phyloP scores from a whole-genome alignment of 2,888 invertebrate genomes.

The Proisotoma minuta region DNA sequence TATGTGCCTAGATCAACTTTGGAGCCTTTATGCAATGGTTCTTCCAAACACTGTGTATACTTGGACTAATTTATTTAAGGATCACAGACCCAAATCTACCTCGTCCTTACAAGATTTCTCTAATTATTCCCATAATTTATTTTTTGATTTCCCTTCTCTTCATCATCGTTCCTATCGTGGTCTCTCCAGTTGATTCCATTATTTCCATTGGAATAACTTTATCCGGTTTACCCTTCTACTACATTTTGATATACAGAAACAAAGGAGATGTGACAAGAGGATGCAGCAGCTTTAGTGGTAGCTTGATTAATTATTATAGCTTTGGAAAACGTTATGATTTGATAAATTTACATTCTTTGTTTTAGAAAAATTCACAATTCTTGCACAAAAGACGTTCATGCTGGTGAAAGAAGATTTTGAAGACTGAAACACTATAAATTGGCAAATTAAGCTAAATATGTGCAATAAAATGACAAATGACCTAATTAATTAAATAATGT shows the following conservation, averaged over 20 bases:
- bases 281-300: background rate
- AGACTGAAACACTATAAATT: too few species aligned
- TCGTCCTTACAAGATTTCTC: slow-evolving; percentile 76
- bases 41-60: slow-evolving; percentile 81
- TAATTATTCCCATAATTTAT: slow-evolving; percentile 71
- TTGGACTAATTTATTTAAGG: slow-evolving; percentile 76
- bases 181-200: slow-evolving; percentile 71
- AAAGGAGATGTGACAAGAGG: background rate
- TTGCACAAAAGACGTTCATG: slow-evolving; percentile 28
- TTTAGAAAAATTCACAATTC: slow-evolving; percentile 22
- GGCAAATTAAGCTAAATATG: too few species aligned
- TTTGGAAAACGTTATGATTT: background rate
- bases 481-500: too few species aligned
- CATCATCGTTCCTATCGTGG: slow-evolving; percentile 71
- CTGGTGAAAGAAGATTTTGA: slow-evolving; percentile 29
- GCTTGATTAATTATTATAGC: too few species aligned
- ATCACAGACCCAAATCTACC: slow-evolving; percentile 71
- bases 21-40: slow-evolving; percentile 87
- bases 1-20: slow-evolving; percentile 87
- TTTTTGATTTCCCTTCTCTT: slow-evolving; percentile 70
- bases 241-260: slow-evolving; percentile 66
- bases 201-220: slow-evolving; percentile 72
- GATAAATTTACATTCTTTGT: background rate
- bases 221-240: slow-evolving; percentile 77
- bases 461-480: too few species aligned